Conservation (phyloP, 37 sponge, comb jelly and placozoan genomes). For the Oscarella lobularis region DNA sequence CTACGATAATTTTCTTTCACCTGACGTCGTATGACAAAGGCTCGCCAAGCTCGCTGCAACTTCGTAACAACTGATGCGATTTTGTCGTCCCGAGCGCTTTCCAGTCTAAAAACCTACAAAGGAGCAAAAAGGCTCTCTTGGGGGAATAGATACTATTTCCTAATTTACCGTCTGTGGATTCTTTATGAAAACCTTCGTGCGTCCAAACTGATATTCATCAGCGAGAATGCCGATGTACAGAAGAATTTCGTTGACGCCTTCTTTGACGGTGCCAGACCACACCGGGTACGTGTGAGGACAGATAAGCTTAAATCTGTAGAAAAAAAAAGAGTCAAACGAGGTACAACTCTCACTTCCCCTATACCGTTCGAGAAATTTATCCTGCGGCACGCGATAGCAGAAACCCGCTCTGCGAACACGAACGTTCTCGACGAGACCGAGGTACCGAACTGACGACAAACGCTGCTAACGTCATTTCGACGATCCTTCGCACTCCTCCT, state of each 20-base stretch:
- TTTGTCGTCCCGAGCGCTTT: constrained; percentile 2
- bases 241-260: background rate
- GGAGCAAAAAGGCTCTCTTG: background rate
- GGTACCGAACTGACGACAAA: constrained; percentile 54
- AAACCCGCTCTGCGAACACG: constrained; percentile 82
- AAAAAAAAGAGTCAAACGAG: constrained; percentile 1
- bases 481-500: background rate
- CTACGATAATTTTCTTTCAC: background rate
- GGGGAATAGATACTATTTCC: background rate
- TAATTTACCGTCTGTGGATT: constrained; percentile 22
- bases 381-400: constrained; percentile 52
- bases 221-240: background rate
- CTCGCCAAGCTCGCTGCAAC: background rate
- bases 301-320: background rate
- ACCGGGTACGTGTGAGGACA: constrained; percentile 8
- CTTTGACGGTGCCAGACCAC: background rate
- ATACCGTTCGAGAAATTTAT: constrained; percentile 46
- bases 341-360: background rate
- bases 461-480: background rate
- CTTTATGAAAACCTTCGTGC: constrained; percentile 44
- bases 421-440: constrained; percentile 83
- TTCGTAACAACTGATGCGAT: background rate
- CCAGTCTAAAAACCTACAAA: background rate
- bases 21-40: background rate
- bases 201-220: constrained; percentile 33